These are phyloP conservation scores for Pollenia griseotomentosa DNA, from an alignment of 2,888 invertebrate genomes.

Conservation along the genomic window DNA sequence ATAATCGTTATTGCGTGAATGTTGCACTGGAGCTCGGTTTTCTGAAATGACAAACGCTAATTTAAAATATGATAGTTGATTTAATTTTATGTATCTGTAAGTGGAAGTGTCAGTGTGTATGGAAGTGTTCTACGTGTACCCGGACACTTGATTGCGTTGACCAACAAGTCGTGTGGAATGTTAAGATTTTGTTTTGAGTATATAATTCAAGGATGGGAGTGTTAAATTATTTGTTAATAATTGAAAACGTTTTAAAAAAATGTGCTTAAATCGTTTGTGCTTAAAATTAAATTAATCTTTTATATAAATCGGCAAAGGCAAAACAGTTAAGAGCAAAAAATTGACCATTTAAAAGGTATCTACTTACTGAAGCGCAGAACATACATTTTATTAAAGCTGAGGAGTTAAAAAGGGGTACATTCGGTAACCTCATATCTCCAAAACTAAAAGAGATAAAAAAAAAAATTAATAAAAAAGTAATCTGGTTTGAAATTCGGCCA, in stretches of 20 bases:
- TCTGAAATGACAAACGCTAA: constrained; percentile 70
- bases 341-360: too few species aligned
- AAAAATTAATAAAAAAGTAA: too few species aligned
- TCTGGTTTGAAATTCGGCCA: too few species aligned
- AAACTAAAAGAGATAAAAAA: too few species aligned
- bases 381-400: too few species aligned
- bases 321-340: too few species aligned
- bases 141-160: constrained; percentile 15
- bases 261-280: too few species aligned
- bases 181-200: constrained; percentile 40
- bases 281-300: too few species aligned
- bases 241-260: neutral
- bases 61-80: constrained; percentile 69
- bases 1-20: constrained; percentile 70
- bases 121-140: neutral
- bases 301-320: too few species aligned
- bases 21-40: constrained; percentile 62
- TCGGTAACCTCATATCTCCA: too few species aligned
- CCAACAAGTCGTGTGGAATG: constrained; percentile 36
- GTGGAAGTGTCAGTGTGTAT: neutral
- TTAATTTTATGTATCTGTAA: constrained; percentile 30
- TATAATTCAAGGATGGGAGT: constrained; percentile 36
- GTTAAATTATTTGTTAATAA: constrained; percentile 31
- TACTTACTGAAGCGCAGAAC: too few species aligned
- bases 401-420: too few species aligned